Base-by-base conservation (phyloP, 2,113 vertebrate genomes). In the Fulmarus glacialis region DNA sequence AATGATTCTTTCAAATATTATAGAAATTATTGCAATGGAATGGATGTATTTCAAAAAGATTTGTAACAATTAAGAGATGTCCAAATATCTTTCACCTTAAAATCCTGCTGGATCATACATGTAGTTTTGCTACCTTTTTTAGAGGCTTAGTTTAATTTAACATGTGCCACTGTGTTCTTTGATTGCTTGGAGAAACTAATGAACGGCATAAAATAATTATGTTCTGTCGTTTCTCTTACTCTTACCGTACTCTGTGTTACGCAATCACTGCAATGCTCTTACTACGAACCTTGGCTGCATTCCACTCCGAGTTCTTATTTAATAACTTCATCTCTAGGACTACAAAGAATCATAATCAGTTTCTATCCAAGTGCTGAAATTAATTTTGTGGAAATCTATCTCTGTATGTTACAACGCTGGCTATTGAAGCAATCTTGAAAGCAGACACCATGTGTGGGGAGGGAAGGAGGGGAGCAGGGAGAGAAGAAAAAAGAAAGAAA, bases 371-470 rank as follows among this genome's bases (percentile, higher is more conserved):
- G 87, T 18, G 8, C 87, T 96, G 95, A 97, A 97, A 97, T 93
- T 83, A 77, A 84, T 92, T 90, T 96, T 47, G 67, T 80, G 40
- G 72, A 89, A 97, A 89, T 95, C 66, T 66, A 93, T 94, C 78
- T 82, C 62, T 88, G 62, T 50, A 34, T 82, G 66, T 85, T 75
- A 89, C 83, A 96, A 77, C 91, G 58, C 48, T 90, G 62, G 40
- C 91, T 94, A 88, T 91, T 96, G 87, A 94, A 91, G 45, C 53
- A 82, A 87, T 82, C 83, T 96, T 96, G 93, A 95, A 97, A 95
- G 84, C 89, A 96, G 81, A 91, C n/a, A 95, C 91, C 84, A 79
- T 73, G 64, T 75, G 36, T 66, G 77, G 89, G 66, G 40, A 89
- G 95, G 64, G 60, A 89, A 91, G 56, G 40, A 94, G 81, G 29